Evolutionary conservation across 1,140 invertebrate species (phyloP).

Genomic region (Aradophagus sp.): DNA sequence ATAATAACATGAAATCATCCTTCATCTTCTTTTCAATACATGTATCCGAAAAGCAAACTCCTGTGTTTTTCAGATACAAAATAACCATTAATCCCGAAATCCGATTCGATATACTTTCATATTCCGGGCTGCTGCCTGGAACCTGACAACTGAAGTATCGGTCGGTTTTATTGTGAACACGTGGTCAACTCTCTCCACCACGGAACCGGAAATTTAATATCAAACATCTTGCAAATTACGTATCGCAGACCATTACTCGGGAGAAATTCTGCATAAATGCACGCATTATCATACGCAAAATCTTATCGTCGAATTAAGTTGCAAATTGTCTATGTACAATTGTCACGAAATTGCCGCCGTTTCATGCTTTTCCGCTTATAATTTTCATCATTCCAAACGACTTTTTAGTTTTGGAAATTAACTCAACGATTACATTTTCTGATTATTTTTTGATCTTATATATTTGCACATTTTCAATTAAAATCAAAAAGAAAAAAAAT

Average conservation of each 20-base stretch:
- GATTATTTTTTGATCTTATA: too few species aligned
- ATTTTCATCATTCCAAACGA: too few species aligned
- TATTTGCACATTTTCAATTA: too few species aligned
- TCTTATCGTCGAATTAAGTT: conserved; percentile 10
- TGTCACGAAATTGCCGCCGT: not conserved
- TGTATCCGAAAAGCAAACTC: too few species aligned
- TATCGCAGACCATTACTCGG: conserved; percentile 36
- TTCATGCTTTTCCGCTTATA: too few species aligned
- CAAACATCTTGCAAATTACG: conserved; percentile 50
- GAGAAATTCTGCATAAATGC: conserved; percentile 27
- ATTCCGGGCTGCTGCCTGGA: conserved; percentile 11
- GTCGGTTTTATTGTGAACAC: conserved; percentile 35
- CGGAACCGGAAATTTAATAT: conserved; percentile 53
- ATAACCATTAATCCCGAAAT: too few species aligned
- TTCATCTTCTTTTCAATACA: too few species aligned
- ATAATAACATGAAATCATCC: too few species aligned
- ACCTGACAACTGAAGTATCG: conserved; percentile 13
- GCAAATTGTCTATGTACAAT: conserved; percentile 7
- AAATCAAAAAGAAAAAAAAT: too few species aligned
- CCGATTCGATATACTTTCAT: conserved; percentile 35
- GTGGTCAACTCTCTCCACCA: conserved; percentile 43
- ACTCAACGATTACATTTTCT: too few species aligned
- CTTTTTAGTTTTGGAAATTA: too few species aligned
- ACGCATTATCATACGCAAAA: conserved; percentile 13
- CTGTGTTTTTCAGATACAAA: too few species aligned